Conservation (phyloP, 2,113 vertebrate genomes). For the Vulpes ferrilata region DNA sequence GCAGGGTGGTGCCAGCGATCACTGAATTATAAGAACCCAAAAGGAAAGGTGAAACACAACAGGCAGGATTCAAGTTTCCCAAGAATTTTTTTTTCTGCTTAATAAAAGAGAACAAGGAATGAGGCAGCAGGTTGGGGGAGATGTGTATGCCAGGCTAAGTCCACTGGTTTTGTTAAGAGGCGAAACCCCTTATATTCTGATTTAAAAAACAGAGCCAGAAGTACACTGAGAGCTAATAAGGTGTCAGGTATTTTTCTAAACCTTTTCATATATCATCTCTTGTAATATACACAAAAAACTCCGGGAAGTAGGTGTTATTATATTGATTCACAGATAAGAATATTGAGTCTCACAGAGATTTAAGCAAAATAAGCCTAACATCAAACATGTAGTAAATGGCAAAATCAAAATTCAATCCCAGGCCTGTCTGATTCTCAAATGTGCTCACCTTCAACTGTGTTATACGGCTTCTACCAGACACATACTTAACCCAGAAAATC, state of each 20-base stretch:
- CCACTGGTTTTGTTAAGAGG: not conserved
- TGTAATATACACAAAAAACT: not conserved
- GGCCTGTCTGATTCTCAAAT: not conserved
- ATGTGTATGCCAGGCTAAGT: not conserved
- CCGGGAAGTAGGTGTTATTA: not conserved
- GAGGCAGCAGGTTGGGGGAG: not conserved
- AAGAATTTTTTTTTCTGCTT: not conserved
- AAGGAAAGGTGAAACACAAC: not conserved
- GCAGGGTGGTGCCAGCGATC: not conserved
- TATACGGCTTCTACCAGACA: not conserved
- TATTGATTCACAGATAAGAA: not conserved
- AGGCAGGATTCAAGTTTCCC: not conserved
- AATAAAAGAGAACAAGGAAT: not conserved
- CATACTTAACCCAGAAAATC: not conserved
- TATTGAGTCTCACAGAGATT: not conserved
- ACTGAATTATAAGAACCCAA: not conserved
- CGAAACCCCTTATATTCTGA: not conserved
- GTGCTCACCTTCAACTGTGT: not conserved
- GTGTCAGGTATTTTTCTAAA: not conserved
- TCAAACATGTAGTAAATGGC: conserved; percentile 16
- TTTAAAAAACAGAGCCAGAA: not conserved
- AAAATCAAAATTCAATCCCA: conserved; percentile 46
- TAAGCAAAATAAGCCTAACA: conserved; percentile 1
- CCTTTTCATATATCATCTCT: not conserved
- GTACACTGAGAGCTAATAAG: not conserved